Base-by-base conservation (phyloP, 2,113 vertebrate species). In the Rhea americana region DNA sequence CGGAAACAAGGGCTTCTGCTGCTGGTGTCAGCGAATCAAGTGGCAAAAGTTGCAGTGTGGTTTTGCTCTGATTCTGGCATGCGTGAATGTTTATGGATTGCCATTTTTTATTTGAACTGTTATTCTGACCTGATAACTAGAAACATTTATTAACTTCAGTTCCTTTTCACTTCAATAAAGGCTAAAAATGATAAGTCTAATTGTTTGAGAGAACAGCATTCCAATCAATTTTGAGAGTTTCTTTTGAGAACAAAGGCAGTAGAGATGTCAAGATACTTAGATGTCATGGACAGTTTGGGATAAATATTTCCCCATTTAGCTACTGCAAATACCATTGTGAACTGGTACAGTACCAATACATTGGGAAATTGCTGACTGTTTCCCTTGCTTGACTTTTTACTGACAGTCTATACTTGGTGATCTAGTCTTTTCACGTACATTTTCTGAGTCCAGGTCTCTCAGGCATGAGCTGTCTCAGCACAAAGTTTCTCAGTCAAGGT, bases 71-170 rank as follows among this genome's bases (percentile, higher is more conserved):
- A 45, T 45, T 15, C 43, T 45, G 43, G 43, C 14, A 15, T 45
- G 43, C 14, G 43, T 15, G 43, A 45, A 47, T 47, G 45, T 47
- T 47, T 2, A 3, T 30, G 50, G 47, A 12, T n/a, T 13, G 32
- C 37, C 5, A 9, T 82, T 72, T 90, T 65, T 66, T 73, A 48
- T 30, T 74, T 82, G 65, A 81, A 13, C 24, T 63, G n/a, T 72
- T 79, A 7, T 63, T 73, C 50, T 35, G 70, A 35, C 19, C 39
- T 37, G 66, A 41, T 39, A 1, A 0, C 0, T n/a, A 22, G 70
- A 63, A 66, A 63, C 2, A 5, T 0, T 0, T 32, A 6, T 50
- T 32, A 37, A 56, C 70, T 81, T 48, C 72, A 11, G 30, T 55
- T 82, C 13, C 58, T 26, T 24, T 66, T 91, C 70, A 45, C 35